Base-by-base conservation (phyloP, 2,888 invertebrate genomes). In the Drosophila longiperda region DNA sequence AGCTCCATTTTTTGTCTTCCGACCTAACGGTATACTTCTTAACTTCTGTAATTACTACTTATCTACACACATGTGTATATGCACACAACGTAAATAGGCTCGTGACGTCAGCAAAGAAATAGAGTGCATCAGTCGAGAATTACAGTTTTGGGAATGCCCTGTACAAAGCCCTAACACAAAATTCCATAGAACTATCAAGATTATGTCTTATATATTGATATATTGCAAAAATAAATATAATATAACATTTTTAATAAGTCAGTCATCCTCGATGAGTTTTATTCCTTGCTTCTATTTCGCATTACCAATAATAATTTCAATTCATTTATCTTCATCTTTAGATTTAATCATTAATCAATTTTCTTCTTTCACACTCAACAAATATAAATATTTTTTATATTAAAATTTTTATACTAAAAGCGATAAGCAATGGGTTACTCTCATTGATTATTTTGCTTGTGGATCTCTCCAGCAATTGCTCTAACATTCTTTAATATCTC, bases 81-180 rank as follows among this genome's bases (percentile, higher is more conserved):
- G 20, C 29, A 65, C 38, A 40, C 23, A 57, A 40, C 61, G 40
- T 32, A 38, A 20, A 48, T 48, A 45, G 57, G 48, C 52, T 58
- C 74, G 73, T 86, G 83, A 86, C 87, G 87, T 83, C 80, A 79
- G 53, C 66, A 52, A 54, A 57, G 12, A 29, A 12, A 53, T 33
- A 54, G n/a, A 23, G 15, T 45, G 45, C 45, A 45, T 23, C 4
- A 15, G 23, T 15, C 7, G 7, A 23, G 15, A 38, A 26, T 54
- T 36, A 3, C 0, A 11, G 54, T 17, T 17, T 15, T 45, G 23
- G 15, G 8, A 23, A 15, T 45, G 45, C 8, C 2, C 45, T 45
- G 15, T 4, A 8, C 12, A 20, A 23, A 45, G 7, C 7, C 20
- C 12, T 12, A 7, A 12, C 3, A 12, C 12, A 7, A 3, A 20